Evolutionary conservation across 2,888 invertebrate genomes (phyloP), one percentile per base, ranked within the genome.

Genomic region (Notocelia uddmanniana): DNA sequence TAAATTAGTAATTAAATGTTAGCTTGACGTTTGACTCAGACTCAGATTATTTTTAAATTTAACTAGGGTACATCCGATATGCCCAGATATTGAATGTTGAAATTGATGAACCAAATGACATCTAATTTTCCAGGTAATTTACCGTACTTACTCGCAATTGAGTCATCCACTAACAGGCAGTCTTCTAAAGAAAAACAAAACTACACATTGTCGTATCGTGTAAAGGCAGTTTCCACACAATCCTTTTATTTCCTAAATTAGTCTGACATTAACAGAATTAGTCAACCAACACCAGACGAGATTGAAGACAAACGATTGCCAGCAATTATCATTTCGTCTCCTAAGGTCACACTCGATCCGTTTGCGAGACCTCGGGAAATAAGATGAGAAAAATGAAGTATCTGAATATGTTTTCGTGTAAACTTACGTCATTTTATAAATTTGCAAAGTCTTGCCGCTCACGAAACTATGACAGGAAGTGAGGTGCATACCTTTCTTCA

Each of bases 401-500:
- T 81, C 81, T 74, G 60, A 78, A 76, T 75, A 74, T 70, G 76
- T 80, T 81, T 79, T 76, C 75, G 77, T 80, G 82, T 78, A 80
- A 76, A 85, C 86, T 78, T 91, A 87, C 78, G 85, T 68, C 85
- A 74, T 88, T 88, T 84, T 85, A 81, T 63, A 45, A 74, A 78
- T 78, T 77, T 77, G 77, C 74, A 69, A 75, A 74, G 76, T 79
- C 78, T 82, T 83, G 78, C 79, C 83, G 84, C 87, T 89, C 87
- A 86, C 85, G 82, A 90, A 91, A 89, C 90, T 90, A 85, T 88
- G 89, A 89, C 91, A 85, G 93, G 93, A 93, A 93, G 85, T 82
- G 79, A 78, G 82, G 81, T 86, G 89, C 90, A 87, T 93, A 81
- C 91, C 92, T 87, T 87, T 89, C 82, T 81, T 82, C 92, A 91